Conservation (phyloP, 2,888 invertebrate species). For the Bursaphelenchus okinawaensis region DNA sequence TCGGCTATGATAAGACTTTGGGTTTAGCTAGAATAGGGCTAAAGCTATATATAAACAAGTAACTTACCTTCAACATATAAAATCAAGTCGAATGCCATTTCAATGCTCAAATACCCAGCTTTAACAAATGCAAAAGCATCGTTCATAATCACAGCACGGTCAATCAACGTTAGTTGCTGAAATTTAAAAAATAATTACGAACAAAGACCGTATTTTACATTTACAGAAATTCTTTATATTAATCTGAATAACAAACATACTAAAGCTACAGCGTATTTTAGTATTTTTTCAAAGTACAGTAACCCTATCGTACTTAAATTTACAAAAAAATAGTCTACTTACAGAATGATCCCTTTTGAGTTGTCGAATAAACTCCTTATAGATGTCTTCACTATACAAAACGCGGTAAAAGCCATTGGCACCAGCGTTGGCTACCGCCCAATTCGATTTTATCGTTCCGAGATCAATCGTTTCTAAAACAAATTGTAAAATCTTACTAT, state of each 20-base stretch:
- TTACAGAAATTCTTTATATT: no score
- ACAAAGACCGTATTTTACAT: no score
- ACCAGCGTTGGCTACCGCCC: constrained; percentile 42
- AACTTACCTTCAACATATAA: constrained; percentile 35
- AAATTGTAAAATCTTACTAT: no score
- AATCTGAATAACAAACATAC: no score
- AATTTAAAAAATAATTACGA: no score
- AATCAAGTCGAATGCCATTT: constrained; percentile 38
- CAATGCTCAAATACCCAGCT: constrained; percentile 33
- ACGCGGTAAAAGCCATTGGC: constrained; percentile 43
- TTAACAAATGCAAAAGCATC: constrained; percentile 44
- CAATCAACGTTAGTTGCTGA: constrained; percentile 30
- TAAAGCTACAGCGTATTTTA: no score
- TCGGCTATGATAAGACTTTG: no score
- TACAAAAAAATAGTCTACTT: no score
- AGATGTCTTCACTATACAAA: constrained; percentile 34
- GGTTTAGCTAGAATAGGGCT: no score
- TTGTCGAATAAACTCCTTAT: constrained; percentile 29
- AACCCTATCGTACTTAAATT: no score
- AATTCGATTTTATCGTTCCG: constrained; percentile 19
- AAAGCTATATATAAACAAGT: no score
- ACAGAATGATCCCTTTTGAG: constrained; percentile 33
- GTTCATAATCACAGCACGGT: constrained; percentile 39
- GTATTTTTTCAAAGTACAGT: no score
- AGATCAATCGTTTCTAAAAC: constrained; percentile 19